A percentile compares a stretch with the other conserved stretches of the same genome.
Evolutionary conservation across 2,888 invertebrate species (phyloP).

Genomic region (Metacarcinus magister): DNA sequence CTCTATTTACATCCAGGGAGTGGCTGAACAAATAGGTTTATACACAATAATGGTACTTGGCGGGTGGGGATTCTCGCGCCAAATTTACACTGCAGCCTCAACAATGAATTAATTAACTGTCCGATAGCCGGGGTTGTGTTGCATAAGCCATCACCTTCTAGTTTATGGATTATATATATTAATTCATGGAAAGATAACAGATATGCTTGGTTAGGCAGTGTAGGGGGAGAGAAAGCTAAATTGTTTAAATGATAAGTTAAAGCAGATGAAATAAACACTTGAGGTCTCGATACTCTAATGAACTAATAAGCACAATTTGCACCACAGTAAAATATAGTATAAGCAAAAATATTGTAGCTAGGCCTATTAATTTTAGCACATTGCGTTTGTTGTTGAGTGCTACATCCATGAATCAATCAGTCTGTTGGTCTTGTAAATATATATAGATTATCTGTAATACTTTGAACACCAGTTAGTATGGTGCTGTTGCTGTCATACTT

Average conservation of each 20-base stretch:
- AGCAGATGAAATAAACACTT: background rate
- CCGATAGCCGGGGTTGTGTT: conserved; percentile 70
- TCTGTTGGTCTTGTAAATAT: background rate
- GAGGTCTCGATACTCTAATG: background rate
- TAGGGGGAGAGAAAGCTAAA: background rate
- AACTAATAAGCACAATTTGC: background rate
- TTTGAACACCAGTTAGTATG: background rate
- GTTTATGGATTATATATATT: background rate
- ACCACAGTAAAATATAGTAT: background rate
- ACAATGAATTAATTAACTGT: conserved; percentile 65
- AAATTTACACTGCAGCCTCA: conserved; percentile 66
- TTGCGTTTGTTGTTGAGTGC: background rate
- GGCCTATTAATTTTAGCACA: background rate
- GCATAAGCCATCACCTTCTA: conserved; percentile 59
- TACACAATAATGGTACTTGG: conserved; percentile 78
- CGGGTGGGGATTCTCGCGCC: conserved; percentile 62
- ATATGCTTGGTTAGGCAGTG: background rate
- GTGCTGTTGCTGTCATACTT: conserved; percentile 6
- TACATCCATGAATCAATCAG: background rate
- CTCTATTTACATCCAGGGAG: conserved; percentile 79
- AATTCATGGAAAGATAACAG: background rate
- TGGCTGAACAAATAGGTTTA: conserved; percentile 80
- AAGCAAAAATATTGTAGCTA: conserved; percentile 18
- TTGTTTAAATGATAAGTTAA: background rate
- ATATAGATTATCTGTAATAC: background rate